phyloP scores from a whole-genome alignment of 2,888 invertebrate species.

The Tipula unca region DNA sequence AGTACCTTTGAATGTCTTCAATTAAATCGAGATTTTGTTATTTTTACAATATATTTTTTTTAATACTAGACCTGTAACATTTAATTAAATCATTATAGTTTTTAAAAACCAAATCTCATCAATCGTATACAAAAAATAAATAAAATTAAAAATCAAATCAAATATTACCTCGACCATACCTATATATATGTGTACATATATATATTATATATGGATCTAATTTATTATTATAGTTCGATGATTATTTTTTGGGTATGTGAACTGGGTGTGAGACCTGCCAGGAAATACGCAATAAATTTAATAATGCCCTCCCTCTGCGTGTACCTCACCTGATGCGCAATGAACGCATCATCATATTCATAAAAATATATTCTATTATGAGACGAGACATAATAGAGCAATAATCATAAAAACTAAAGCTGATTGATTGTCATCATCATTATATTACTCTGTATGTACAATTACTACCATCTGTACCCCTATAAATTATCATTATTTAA shows the following conservation, averaged over 20 bases:
- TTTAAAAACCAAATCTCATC: background rate
- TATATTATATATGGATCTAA: background rate
- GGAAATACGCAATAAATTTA: background rate
- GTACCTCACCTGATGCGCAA: background rate
- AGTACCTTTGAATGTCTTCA: constrained; percentile 3
- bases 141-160: background rate
- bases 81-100: background rate
- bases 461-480: background rate
- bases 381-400: background rate
- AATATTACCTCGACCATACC: background rate
- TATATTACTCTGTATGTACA: background rate
- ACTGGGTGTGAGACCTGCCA: background rate
- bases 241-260: background rate
- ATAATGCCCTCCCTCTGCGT: background rate
- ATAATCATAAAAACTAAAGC: background rate
- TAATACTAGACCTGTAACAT: background rate
- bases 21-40: background rate
- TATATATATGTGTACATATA: background rate
- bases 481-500: constrained; percentile 14
- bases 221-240: background rate
- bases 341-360: background rate
- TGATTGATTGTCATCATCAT: constrained; percentile 8
- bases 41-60: background rate
- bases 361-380: background rate
- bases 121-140: too few species aligned